phyloP scores from a whole-genome alignment of 2,888 invertebrate species.

The Temnothorax unifasciatus region DNA sequence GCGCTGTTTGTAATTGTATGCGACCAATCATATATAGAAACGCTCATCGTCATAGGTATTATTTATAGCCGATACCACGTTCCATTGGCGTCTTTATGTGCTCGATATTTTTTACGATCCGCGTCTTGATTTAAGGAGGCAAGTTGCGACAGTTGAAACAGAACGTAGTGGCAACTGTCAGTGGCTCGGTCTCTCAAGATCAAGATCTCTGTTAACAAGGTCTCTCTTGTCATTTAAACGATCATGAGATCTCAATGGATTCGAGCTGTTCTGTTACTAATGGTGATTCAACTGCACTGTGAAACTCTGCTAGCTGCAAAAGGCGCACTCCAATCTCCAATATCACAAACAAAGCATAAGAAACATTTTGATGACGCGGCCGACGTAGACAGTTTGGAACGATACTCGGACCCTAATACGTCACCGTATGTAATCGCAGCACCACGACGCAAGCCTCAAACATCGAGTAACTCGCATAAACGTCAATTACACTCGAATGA shows the following conservation, averaged over 20 bases:
- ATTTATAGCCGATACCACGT: conserved; percentile 3
- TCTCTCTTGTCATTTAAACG: not conserved
- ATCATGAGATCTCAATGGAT: conserved; percentile 13
- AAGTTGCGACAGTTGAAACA: too few relatives aligned
- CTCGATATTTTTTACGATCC: conserved; percentile 15
- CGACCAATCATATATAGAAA: not conserved
- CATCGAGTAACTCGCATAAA: not conserved
- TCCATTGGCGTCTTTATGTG: not conserved
- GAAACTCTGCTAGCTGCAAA: not conserved
- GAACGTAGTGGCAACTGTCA: not conserved
- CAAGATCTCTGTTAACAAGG: not conserved
- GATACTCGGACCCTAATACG: not conserved
- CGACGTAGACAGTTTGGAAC: not conserved
- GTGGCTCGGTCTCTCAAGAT: not conserved
- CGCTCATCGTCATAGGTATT: not conserved
- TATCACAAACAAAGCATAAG: not conserved
- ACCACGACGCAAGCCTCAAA: not conserved
- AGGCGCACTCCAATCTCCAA: not conserved
- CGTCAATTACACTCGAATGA: too few relatives aligned
- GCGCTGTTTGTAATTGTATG: not conserved
- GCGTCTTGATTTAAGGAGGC: conserved; percentile 11
- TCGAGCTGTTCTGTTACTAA: not conserved
- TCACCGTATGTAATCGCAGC: not conserved
- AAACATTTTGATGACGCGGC: not conserved
- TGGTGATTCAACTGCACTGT: conserved; percentile 8